Percentiles rank a stretch among this genome's conserved stretches.
These are phyloP conservation scores for Rhegmatorhina hoffmannsi DNA, from an alignment of 2,113 vertebrate species.

Conservation along the genomic window DNA sequence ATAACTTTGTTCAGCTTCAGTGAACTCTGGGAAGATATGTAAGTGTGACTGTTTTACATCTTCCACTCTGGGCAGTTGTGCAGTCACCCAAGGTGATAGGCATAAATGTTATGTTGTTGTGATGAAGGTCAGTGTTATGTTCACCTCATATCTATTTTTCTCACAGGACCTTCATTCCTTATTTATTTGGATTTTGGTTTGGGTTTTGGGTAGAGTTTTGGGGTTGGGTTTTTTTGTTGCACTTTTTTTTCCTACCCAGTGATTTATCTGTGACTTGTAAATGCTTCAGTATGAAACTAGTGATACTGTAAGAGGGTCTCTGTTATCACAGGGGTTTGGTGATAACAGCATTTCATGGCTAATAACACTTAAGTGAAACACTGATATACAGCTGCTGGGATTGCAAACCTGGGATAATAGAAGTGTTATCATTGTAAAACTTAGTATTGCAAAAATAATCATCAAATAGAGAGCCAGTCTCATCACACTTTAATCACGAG, in stretches of 20 bases:
- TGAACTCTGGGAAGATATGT: background rate
- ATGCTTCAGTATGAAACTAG: background rate
- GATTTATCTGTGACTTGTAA: constrained; percentile 10
- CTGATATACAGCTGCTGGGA: background rate
- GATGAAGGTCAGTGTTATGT: background rate
- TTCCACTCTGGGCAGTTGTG: background rate
- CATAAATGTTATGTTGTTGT: background rate
- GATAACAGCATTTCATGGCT: background rate
- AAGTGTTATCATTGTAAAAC: background rate
- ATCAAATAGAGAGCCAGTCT: background rate
- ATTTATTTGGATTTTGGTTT: background rate
- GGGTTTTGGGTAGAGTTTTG: background rate
- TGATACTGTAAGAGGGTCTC: background rate
- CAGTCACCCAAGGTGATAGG: constrained; percentile 12
- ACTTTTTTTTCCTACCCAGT: background rate
- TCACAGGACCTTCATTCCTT: background rate
- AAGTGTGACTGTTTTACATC: background rate
- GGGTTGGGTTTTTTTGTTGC: too few relatives aligned
- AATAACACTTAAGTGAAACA: background rate
- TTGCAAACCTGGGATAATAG: background rate
- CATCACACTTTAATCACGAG: background rate
- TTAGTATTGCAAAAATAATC: background rate
- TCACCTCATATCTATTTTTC: background rate
- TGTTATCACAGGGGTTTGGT: background rate
- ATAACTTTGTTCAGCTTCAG: background rate